A percentile compares a stretch with the other conserved stretches of the same genome.
Evolutionary conservation across 2,113 vertebrate genomes (phyloP).

Genomic region (Theristicus caerulescens): DNA sequence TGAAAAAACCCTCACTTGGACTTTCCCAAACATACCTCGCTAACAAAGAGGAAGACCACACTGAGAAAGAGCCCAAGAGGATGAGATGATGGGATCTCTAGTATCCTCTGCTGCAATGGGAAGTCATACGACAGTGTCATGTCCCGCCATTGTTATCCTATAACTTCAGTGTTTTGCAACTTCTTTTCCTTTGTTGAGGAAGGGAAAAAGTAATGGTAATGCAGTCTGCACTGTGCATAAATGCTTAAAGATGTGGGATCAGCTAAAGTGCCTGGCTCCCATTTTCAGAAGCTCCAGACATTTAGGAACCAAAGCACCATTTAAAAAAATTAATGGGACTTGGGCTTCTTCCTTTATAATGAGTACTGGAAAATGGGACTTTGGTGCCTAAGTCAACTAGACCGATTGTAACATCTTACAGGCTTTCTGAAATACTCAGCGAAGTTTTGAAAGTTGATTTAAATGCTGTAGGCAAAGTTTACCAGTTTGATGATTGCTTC

Average conservation of each 20-base stretch:
- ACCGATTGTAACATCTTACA: neutral
- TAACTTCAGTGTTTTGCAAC: neutral
- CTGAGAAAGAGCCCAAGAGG: neutral
- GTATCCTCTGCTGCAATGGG: too few species aligned
- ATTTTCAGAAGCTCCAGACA: neutral
- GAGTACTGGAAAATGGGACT: neutral
- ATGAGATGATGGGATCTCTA: neutral
- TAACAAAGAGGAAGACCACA: neutral
- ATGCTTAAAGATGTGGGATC: neutral
- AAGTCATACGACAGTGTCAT: neutral
- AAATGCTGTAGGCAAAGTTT: neutral
- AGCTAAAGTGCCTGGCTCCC: neutral
- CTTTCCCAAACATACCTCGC: neutral
- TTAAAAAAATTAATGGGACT: neutral
- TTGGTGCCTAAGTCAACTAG: neutral
- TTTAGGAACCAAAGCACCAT: neutral
- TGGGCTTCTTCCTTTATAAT: neutral
- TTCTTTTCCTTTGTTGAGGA: neutral
- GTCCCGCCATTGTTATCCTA: neutral
- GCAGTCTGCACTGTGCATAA: neutral
- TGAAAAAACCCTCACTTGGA: neutral
- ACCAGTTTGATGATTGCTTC: neutral
- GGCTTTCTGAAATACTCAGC: neutral
- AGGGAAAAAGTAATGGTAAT: neutral
- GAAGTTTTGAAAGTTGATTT: neutral